Conservation (phyloP, 2,888 invertebrate species). For the Acanthosepion lycidas region DNA sequence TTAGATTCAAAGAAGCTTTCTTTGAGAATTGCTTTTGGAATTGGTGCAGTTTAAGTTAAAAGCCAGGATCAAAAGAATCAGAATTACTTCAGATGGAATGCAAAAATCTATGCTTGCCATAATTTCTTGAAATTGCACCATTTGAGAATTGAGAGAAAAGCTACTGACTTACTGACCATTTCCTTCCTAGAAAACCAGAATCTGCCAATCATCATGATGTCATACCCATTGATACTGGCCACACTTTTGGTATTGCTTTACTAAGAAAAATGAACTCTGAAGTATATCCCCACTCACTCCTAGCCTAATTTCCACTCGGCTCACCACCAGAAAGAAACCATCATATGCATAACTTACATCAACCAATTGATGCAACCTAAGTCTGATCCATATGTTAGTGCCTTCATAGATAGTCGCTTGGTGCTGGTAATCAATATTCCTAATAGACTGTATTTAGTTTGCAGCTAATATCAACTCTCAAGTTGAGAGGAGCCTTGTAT, state of each 20-base stretch:
- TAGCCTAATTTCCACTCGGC: neutral
- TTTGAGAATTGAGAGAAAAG: neutral
- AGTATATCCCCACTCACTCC: neutral
- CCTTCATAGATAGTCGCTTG: neutral
- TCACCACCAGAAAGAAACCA: neutral
- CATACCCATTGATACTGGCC: neutral
- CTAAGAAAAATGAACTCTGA: neutral
- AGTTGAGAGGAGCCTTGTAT: neutral
- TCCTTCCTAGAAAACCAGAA: conserved; percentile 5
- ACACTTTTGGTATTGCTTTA: neutral
- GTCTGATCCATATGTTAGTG: conserved; percentile 18
- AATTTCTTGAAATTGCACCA: conserved; percentile 33
- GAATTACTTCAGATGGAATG: conserved; percentile 7
- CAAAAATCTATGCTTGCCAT: neutral
- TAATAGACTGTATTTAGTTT: neutral
- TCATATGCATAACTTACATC: neutral
- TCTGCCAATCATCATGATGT: conserved; percentile 1
- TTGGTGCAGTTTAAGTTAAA: conserved; percentile 1
- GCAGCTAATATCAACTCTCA: neutral
- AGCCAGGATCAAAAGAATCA: neutral
- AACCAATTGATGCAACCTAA: neutral
- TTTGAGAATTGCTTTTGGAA: conserved; percentile 20
- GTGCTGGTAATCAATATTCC: conserved; percentile 33
- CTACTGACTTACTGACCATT: neutral
- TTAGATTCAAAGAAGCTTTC: neutral